Evolutionary conservation across 2,888 invertebrate genomes (phyloP).

Genomic region (Leucophora obtusa): DNA sequence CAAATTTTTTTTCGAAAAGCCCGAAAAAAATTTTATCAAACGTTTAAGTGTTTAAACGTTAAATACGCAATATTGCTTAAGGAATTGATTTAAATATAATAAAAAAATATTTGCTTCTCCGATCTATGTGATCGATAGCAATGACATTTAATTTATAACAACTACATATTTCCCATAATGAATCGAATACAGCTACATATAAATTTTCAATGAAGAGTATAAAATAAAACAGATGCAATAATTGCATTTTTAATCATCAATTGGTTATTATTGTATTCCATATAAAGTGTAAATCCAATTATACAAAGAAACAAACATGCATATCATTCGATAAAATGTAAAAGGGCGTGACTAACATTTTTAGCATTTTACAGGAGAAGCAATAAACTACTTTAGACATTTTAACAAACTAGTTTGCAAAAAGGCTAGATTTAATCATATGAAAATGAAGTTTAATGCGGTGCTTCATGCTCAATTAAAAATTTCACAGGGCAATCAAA

Average conservation of each 20-base stretch:
- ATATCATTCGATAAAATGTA: too few species aligned
- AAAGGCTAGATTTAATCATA: too few species aligned
- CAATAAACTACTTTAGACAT: too few species aligned
- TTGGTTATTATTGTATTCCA: constrained; percentile 43
- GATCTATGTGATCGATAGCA: background rate
- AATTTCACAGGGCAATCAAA: too few species aligned
- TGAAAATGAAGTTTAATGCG: too few species aligned
- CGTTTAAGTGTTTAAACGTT: too few species aligned
- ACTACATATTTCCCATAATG: constrained; percentile 1
- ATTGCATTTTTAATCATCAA: constrained; percentile 42
- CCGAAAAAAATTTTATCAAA: too few species aligned
- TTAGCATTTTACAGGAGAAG: too few species aligned
- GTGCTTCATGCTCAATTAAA: too few species aligned
- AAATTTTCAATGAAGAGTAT: background rate
- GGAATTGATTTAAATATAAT: constrained; percentile 1
- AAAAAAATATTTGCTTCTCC: background rate
- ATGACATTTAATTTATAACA: background rate
- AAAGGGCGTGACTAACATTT: too few species aligned
- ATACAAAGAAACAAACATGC: constrained; percentile 20
- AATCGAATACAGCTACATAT: background rate
- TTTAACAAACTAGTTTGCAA: too few species aligned
- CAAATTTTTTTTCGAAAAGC: too few species aligned
- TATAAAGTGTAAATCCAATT: constrained; percentile 48
- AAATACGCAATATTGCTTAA: background rate
- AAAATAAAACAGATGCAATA: constrained; percentile 28